A percentile compares a stretch with the other conserved stretches of the same genome.
Conservation (phyloP, 1,140 invertebrate genomes). For the Diprion similis region DNA sequence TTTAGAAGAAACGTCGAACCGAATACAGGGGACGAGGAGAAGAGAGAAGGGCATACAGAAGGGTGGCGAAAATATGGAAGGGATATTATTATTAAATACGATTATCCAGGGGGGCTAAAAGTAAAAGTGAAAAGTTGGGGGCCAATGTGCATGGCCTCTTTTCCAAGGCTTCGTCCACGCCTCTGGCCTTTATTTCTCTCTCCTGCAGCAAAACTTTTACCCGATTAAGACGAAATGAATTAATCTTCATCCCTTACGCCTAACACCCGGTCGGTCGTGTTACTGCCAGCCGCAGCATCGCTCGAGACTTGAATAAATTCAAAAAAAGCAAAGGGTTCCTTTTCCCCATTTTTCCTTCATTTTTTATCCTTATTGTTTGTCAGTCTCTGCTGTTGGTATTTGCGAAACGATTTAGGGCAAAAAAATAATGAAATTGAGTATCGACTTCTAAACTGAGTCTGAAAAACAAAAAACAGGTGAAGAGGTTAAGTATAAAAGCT, state of each 20-base stretch:
- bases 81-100: slow-evolving; percentile 56
- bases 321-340: slow-evolving; percentile 8
- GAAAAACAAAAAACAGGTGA: too few relatives aligned
- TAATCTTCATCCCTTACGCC: slow-evolving; percentile 58
- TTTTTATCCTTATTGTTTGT: neutral
- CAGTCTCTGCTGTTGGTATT: neutral
- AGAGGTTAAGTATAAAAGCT: too few relatives aligned
- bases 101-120: slow-evolving; percentile 46
- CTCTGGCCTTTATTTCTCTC: slow-evolving; percentile 32
- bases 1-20: slow-evolving; percentile 23
- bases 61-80: neutral
- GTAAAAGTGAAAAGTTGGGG: slow-evolving; percentile 53
- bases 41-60: slow-evolving; percentile 54
- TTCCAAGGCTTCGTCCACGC: slow-evolving; percentile 38
- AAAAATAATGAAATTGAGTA: too few relatives aligned
- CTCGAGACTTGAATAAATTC: neutral
- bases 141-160: neutral
- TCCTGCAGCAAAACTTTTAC: slow-evolving; percentile 54
- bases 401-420: neutral
- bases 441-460: too few relatives aligned
- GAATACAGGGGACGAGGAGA: slow-evolving; percentile 33
- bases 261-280: slow-evolving; percentile 8
- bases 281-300: slow-evolving; percentile 9
- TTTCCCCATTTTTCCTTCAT: slow-evolving; percentile 2
- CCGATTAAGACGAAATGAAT: slow-evolving; percentile 64